Percentiles rank a stretch among this genome's conserved stretches.
Conservation (phyloP, 2,888 invertebrate species). For the Mactromeris polynyma region DNA sequence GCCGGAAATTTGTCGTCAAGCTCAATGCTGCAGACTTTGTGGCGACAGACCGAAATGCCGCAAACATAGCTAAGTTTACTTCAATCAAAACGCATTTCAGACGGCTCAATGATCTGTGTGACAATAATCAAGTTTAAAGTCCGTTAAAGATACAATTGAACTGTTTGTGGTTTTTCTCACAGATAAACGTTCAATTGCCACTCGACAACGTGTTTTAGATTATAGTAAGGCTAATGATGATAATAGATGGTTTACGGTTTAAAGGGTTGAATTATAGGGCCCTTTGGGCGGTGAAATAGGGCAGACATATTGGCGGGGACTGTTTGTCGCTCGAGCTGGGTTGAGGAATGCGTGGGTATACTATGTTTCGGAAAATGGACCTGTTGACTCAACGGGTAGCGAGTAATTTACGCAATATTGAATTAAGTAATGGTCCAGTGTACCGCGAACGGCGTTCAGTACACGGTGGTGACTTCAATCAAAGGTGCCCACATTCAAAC, state of each 20-base stretch:
- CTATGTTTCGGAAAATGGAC: not conserved
- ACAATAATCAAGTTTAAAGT: constrained; percentile 47
- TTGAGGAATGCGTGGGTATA: constrained; percentile 28
- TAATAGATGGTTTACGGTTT: constrained; percentile 32
- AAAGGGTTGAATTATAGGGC: constrained; percentile 36
- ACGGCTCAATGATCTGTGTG: constrained; percentile 38
- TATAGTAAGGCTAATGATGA: constrained; percentile 39
- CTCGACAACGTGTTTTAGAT: constrained; percentile 42
- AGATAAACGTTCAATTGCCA: constrained; percentile 46
- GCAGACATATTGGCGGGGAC: constrained; percentile 53
- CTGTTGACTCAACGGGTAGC: not conserved
- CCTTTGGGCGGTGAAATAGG: constrained; percentile 31
- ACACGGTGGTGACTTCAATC: not conserved
- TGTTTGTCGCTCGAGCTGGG: constrained; percentile 42
- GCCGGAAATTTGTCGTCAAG: constrained; percentile 8
- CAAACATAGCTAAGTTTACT: constrained; percentile 40
- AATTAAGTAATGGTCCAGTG: not conserved
- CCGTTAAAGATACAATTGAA: constrained; percentile 55
- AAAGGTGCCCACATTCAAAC: not conserved
- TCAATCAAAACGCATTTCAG: constrained; percentile 32
- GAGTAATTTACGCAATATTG: not conserved
- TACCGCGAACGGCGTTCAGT: not conserved
- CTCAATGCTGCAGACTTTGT: constrained; percentile 13
- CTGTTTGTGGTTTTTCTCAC: constrained; percentile 53
- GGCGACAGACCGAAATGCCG: constrained; percentile 30